Percentiles rank a stretch among this genome's conserved stretches.
phyloP scores from a whole-genome alignment of 2,888 invertebrate species.

The Cyclophora albipunctata region DNA sequence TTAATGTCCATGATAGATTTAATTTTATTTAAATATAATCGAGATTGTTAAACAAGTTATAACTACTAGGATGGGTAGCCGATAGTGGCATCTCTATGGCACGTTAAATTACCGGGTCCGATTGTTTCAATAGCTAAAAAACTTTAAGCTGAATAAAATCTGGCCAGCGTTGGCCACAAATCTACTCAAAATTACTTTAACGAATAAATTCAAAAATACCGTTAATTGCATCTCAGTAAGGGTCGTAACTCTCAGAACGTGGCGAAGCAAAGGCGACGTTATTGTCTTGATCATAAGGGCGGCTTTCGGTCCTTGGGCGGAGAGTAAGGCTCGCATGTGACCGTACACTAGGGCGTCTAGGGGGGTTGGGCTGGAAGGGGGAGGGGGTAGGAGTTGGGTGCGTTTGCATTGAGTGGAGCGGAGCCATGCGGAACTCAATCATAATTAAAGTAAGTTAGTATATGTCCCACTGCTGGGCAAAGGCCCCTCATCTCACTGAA shows the following conservation, averaged over 20 bases:
- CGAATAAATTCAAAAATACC: slow-evolving; percentile 28
- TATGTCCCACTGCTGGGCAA: too few species aligned
- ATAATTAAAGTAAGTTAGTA: neutral
- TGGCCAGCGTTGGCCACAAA: too few species aligned
- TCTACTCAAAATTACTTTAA: too few species aligned
- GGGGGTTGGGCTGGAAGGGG: slow-evolving; percentile 78
- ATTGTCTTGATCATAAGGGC: slow-evolving; percentile 48
- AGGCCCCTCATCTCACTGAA: too few species aligned
- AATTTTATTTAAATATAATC: too few species aligned
- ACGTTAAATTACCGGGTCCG: too few species aligned
- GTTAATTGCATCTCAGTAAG: slow-evolving; percentile 45
- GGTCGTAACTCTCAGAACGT: slow-evolving; percentile 38
- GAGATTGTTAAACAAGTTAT: too few species aligned
- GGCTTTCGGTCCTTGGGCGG: slow-evolving; percentile 49
- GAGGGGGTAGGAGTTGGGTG: slow-evolving; percentile 1
- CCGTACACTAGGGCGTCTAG: slow-evolving; percentile 87
- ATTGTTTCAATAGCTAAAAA: too few species aligned
- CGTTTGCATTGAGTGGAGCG: neutral
- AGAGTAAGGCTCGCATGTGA: slow-evolving; percentile 67
- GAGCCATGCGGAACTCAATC: neutral
- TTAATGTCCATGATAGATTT: too few species aligned
- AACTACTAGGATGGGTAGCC: too few species aligned
- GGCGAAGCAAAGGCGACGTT: slow-evolving; percentile 56
- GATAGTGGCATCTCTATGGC: too few species aligned
- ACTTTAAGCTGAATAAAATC: too few species aligned